A percentile compares a stretch with the other conserved stretches of the same genome.
Conservation (phyloP, 1,140 invertebrate genomes). For the Hylaeus volcanicus region DNA sequence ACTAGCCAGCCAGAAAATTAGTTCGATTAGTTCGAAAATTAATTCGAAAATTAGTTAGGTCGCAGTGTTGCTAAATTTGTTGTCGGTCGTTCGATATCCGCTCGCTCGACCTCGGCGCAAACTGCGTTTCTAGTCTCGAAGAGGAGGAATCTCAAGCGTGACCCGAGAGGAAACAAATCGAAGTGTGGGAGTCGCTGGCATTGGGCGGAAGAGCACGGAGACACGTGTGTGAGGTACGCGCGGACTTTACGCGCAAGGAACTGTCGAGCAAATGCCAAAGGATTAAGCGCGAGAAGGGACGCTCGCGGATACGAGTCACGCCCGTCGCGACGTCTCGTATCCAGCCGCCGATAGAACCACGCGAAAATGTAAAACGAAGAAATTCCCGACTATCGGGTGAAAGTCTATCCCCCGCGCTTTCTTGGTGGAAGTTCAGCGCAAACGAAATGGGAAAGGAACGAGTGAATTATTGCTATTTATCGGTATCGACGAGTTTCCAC, state of each 20-base stretch:
- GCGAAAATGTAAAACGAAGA: not conserved
- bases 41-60: not conserved
- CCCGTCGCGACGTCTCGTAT: not conserved
- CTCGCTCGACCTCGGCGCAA: no score
- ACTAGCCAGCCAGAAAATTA: no score
- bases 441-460: no score
- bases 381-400: not conserved
- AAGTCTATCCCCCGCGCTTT: not conserved
- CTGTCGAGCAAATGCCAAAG: constrained; percentile 25
- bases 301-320: not conserved
- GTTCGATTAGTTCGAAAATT: no score
- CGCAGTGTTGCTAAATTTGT: not conserved
- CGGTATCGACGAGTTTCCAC: no score
- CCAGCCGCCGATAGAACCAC: not conserved
- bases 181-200: constrained; percentile 45
- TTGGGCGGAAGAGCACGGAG: constrained; percentile 30
- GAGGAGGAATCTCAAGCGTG: constrained; percentile 2
- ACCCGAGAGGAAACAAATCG: constrained; percentile 27
- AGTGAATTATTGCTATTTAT: no score
- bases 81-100: not conserved
- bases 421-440: no score
- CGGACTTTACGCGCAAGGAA: constrained; percentile 16
- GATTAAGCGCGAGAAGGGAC: not conserved
- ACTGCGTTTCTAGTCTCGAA: not conserved
- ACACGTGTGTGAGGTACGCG: constrained; percentile 25